These are phyloP conservation scores for Prunella fulvescens DNA, from an alignment of 2,113 vertebrate species.

Conservation along the genomic window DNA sequence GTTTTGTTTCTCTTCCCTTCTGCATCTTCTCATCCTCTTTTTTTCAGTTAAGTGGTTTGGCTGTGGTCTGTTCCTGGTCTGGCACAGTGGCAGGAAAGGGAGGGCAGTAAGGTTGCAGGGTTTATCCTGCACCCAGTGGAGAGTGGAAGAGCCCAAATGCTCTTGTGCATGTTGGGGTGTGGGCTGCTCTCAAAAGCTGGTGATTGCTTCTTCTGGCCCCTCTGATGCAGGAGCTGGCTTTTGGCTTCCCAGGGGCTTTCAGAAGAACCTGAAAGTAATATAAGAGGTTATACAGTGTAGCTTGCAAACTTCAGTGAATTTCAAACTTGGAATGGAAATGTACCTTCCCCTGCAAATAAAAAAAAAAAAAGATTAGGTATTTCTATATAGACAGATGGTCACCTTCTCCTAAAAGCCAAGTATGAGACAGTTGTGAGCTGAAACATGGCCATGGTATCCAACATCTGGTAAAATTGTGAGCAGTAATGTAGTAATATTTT, in stretches of 20 bases:
- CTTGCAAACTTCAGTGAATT: not conserved
- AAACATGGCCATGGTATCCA: not conserved
- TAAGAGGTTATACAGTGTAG: not conserved
- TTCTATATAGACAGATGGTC: not conserved
- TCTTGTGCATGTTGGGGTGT: accelerated
- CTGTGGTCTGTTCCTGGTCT: not conserved
- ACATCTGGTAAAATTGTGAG: not conserved
- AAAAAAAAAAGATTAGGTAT: not conserved
- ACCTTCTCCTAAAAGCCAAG: not conserved
- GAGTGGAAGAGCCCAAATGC: not conserved
- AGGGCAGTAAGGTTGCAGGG: too few species aligned
- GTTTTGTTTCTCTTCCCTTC: not conserved
- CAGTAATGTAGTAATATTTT: not conserved
- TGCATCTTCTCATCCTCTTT: not conserved
- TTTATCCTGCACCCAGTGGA: not conserved
- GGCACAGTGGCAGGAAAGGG: not conserved
- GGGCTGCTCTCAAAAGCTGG: not conserved
- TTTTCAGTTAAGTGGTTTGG: not conserved
- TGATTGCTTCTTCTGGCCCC: not conserved
- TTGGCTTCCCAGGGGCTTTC: not conserved
- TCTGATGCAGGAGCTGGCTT: not conserved
- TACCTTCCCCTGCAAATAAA: not conserved
- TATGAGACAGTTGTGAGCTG: not conserved
- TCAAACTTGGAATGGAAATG: not conserved
- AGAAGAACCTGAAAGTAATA: not conserved